A percentile compares a stretch with the other conserved stretches of the same genome.
Evolutionary conservation across 2,113 vertebrate genomes (phyloP).

Genomic region (Solea senegalensis): DNA sequence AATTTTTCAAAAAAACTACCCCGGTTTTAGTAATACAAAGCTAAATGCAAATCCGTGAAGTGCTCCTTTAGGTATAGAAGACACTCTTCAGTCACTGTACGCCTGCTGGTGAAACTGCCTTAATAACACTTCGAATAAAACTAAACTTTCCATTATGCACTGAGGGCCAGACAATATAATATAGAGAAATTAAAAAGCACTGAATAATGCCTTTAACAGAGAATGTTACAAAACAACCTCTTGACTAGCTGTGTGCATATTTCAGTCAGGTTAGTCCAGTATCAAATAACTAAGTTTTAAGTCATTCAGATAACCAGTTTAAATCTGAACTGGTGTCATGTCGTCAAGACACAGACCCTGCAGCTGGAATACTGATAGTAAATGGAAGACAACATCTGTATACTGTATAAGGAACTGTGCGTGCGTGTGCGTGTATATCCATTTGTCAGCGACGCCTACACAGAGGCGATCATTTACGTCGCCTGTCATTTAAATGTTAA

Average conservation of each 20-base stretch:
- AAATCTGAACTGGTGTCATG: background rate
- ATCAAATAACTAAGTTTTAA: slow-evolving; percentile 1
- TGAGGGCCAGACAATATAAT: background rate
- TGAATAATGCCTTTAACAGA: background rate
- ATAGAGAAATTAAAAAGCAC: background rate
- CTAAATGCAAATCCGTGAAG: no score
- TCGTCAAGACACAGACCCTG: background rate
- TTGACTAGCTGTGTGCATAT: slow-evolving; percentile 13
- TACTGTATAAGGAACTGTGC: background rate
- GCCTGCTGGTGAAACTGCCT: slow-evolving; percentile 12
- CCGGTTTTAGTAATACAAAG: no score
- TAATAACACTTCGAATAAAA: background rate
- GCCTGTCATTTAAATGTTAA: background rate
- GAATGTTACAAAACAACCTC: background rate
- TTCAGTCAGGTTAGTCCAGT: slow-evolving; percentile 22
- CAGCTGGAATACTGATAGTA: slow-evolving; percentile 20
- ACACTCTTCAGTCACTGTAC: background rate
- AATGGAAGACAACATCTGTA: slow-evolving; percentile 50
- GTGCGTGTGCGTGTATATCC: background rate
- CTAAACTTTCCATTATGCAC: background rate
- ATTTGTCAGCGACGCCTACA: background rate
- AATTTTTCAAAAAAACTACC: no score
- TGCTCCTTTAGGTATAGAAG: slow-evolving; percentile 51
- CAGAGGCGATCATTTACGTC: background rate
- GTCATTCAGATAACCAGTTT: background rate